Percentiles rank a stretch among this genome's conserved stretches.
phyloP scores from a whole-genome alignment of 2,113 vertebrate genomes.

The Theropithecus gelada region DNA sequence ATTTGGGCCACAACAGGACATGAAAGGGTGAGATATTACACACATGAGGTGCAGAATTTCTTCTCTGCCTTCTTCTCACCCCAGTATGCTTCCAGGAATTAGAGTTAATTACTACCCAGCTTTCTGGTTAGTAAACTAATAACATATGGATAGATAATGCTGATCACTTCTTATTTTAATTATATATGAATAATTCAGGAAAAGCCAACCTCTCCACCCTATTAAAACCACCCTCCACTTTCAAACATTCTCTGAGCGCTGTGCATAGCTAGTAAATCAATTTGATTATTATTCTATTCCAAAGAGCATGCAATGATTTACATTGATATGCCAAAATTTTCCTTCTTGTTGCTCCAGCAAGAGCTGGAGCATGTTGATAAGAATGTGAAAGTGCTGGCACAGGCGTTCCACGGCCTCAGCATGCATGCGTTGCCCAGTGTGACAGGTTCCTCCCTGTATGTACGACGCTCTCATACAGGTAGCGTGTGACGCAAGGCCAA shows the following conservation, averaged over 20 bases:
- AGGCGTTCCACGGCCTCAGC: conserved; percentile 77
- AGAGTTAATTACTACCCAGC: conserved; percentile 10
- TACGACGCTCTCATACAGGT: conserved; percentile 36
- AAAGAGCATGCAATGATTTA: conserved; percentile 81
- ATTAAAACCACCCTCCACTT: neutral
- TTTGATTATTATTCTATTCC: conserved; percentile 82
- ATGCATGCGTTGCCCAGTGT: conserved; percentile 61
- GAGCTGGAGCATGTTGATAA: conserved; percentile 82
- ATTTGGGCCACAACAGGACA: conserved; percentile 49
- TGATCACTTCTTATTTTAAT: neutral
- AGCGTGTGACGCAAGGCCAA: neutral
- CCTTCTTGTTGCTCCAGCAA: conserved; percentile 80
- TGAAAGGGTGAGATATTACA: conserved; percentile 61
- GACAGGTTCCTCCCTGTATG: conserved; percentile 36
- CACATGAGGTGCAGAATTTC: neutral
- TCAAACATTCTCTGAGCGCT: conserved; percentile 53
- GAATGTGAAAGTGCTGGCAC: conserved; percentile 77
- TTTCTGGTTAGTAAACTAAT: too few relatives aligned
- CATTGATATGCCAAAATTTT: conserved; percentile 80
- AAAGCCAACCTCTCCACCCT: conserved; percentile 32
- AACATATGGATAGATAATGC: neutral
- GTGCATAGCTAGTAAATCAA: conserved; percentile 79
- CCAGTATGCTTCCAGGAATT: neutral
- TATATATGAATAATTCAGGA: conserved; percentile 54
- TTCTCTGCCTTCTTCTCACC: neutral